Evolutionary conservation across 2,113 vertebrate genomes (phyloP), one percentile per base, ranked within the genome.

Genomic region (Epinephelus moara): DNA sequence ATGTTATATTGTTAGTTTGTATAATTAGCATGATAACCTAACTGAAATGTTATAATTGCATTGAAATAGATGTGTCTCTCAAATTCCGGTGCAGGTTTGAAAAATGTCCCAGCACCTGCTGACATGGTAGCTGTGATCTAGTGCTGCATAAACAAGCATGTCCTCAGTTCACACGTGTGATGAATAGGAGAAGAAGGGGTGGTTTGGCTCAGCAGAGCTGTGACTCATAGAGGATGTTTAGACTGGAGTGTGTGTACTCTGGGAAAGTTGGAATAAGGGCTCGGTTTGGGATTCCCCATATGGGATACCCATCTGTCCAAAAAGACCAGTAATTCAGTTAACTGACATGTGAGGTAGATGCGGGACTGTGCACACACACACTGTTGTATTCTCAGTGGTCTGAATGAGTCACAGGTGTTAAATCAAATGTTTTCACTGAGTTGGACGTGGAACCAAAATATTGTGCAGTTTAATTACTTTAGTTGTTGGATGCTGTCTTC

Each of bases 181-280:
- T 64, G 84, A 60, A 19, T 45, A 47, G 66, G 70, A 61, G 57
- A 4, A 70, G 76, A 81, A 70, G 69, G 47, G 63, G 19, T 45
- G 72, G 75, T 70, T 82, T 87, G 71, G 40, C 50, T 21, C 49
- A 40, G 47, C 70, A 57, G 47, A 27, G 40, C 71, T 67, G 69
- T 94, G 92, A 94, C 74, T 95, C 91, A 93, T 42, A 53, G 71
- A 73, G 77, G 88, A 86, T 95, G 91, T 94, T 94, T 92, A 91
- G 90, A 87, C 86, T 88, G 27, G 67, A 80, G 75, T 75, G 67
- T 80, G 73, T 76, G 50, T 74, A 49, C 71, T 88, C 67, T 74
- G 83, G 92, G 78, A 91, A 85, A 88, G 63, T 67, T 90, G 72
- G 64, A 76, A 70, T 66, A 45, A 79, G 82, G 25, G 50, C 73